Percentiles rank a stretch among this genome's conserved stretches.
phyloP scores from a whole-genome alignment of 2,113 vertebrate species.

The Hippocampus mohnikei region DNA sequence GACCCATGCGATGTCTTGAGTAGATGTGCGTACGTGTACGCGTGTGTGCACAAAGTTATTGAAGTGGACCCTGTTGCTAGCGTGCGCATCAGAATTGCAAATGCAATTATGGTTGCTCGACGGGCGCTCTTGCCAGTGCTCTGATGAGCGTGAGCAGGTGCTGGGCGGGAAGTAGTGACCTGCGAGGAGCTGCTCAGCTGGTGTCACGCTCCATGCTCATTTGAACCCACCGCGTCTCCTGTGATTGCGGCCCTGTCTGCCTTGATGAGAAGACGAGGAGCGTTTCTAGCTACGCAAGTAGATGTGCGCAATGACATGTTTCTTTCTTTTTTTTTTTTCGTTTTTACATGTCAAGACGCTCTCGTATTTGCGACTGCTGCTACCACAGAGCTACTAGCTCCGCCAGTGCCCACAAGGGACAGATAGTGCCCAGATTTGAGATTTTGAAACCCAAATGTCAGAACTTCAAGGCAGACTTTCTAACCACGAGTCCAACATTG shows the following conservation, averaged over 20 bases:
- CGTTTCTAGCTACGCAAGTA: neutral
- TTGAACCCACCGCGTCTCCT: slow-evolving; percentile 32
- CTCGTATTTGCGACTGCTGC: neutral
- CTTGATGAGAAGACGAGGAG: slow-evolving; percentile 34
- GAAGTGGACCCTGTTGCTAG: neutral
- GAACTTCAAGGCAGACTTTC: no score
- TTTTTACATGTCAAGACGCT: neutral
- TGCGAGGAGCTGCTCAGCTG: slow-evolving; percentile 61
- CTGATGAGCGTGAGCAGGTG: slow-evolving; percentile 55
- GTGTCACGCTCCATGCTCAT: slow-evolving; percentile 52
- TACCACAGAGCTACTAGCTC: no score
- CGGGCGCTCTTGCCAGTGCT: slow-evolving; percentile 46
- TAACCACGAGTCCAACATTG: no score
- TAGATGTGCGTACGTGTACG: neutral
- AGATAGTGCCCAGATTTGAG: no score
- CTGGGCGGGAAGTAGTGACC: slow-evolving; percentile 40
- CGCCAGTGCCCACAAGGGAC: no score
- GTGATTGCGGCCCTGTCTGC: slow-evolving; percentile 49
- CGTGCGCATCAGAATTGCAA: slow-evolving; percentile 48
- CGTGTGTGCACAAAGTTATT: neutral
- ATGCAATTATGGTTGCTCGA: slow-evolving; percentile 58
- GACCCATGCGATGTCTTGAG: neutral
- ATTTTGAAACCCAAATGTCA: no score
- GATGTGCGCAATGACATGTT: neutral
- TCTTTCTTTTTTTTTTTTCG: neutral